These are phyloP conservation scores for Sus scrofa DNA, from an alignment of 2,113 vertebrate species.

Conservation along the genomic window T2T-Sscrofa CM000826.6:61266001-61266500, in stretches of 20 bases:
- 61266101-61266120: not conserved
- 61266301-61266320: not conserved
- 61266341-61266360: no score
- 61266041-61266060: no score
- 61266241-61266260: not conserved
- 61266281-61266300: not conserved
- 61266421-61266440: not conserved
- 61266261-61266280: not conserved
- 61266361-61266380: not conserved
- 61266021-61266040: no score
- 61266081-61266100: no score
- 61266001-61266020: no score
- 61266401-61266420: not conserved
- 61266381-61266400: not conserved
- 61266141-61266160: not conserved
- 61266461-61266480: not conserved
- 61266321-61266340: not conserved
- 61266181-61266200: not conserved
- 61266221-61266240: not conserved
- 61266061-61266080: no score
- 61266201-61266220: not conserved
- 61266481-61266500: not conserved
- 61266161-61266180: not conserved
- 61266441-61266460: constrained; percentile 36
- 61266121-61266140: not conserved